Percentiles rank a stretch among this genome's conserved stretches.
phyloP scores from a whole-genome alignment of 2,113 vertebrate species.

The Athene noctua region DNA sequence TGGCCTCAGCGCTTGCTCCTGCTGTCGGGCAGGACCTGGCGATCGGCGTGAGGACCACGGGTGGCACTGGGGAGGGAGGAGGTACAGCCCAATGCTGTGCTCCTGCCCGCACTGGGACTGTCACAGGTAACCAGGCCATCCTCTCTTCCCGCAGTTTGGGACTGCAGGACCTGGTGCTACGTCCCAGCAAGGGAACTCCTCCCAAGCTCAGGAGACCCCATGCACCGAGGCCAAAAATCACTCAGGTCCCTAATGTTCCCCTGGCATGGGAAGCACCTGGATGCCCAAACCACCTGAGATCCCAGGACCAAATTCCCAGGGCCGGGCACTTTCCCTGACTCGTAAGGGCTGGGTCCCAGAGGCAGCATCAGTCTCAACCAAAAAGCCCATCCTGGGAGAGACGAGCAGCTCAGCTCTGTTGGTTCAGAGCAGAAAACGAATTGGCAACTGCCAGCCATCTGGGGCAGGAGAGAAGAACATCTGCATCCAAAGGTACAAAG shows the following conservation, averaged over 20 bases:
- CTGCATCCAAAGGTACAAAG: not conserved
- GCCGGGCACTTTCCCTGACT: not conserved
- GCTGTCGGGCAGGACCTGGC: not conserved
- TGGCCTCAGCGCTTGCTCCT: not conserved
- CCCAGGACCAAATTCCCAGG: not conserved
- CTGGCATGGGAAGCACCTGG: not conserved
- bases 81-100: not conserved
- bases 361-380: not conserved
- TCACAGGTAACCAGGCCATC: not conserved
- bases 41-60: not conserved
- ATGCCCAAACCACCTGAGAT: not conserved
- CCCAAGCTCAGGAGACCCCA: not conserved
- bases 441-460: accelerated
- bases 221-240: accelerated
- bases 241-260: accelerated
- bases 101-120: not conserved
- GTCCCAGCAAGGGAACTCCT: not conserved
- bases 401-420: accelerated
- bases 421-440: not conserved
- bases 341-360: accelerated
- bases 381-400: not conserved
- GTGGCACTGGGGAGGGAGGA: not conserved
- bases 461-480: not conserved
- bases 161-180: not conserved
- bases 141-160: not conserved